Base-by-base conservation (phyloP, 2,888 invertebrate species). In the Lasiommata megera region DNA sequence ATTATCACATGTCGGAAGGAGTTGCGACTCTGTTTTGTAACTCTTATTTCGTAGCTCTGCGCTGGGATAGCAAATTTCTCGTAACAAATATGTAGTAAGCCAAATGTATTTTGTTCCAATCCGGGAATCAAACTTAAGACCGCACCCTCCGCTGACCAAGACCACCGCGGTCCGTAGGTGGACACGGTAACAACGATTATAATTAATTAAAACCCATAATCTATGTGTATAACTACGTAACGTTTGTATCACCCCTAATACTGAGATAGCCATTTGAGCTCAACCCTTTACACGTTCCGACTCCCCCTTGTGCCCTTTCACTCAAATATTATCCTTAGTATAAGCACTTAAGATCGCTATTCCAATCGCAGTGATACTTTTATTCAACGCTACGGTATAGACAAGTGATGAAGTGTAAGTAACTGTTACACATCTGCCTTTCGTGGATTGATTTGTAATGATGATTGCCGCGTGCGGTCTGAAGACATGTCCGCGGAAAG, bases 341-440 rank as follows among this genome's bases (percentile, higher is more conserved):
- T 9, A 5, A 28, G 1, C 6, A 1, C 0, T 53, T 64, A 70
- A 61, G 69, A 48, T 43, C 8, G 46, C 5, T 51, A 29, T 58
- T 52, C 1, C 16, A 43, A 43, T 44, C 29, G 12, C 29, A 16
- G 23, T 3, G 7, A 8, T 23, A 43, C 38, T 37, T n/a, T 40
- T n/a, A 51, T 59, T 29, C 41, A 36, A 38, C 54, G 51, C 59
- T 60, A 40, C 43, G 28, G 47, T 55, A 23, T 38, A 54, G 38
- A 54, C 54, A 71, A 70, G 79, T 78, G 82, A 77, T 82, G 80
- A 82, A 80, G 78, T 79, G 79, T 80, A 81, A 79, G 79, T 80
- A 81, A 79, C 84, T 73, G 83, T 83, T 82, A 79, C 80, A 82
- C 86, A 87, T 87, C 86, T 87, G 87, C 82, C 74, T 77, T 78